Evolutionary conservation across 2,797 vertebrate species (phyloP).

Genomic region (Emys orbicularis): DNA sequence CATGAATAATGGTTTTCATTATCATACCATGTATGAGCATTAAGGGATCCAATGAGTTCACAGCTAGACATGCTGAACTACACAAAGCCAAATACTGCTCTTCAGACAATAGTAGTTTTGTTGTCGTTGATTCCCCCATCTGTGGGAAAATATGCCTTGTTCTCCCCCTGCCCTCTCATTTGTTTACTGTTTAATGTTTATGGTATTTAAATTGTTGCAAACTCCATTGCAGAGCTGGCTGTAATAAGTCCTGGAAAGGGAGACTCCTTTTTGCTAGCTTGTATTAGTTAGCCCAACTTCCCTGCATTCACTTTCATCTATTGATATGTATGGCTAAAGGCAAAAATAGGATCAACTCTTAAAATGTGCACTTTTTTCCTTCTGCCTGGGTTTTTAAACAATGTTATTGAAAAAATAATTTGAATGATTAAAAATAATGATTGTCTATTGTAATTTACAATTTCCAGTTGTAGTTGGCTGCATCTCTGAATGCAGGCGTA

Average conservation of each 20-base stretch:
- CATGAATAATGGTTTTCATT: neutral
- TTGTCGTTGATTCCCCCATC: neutral
- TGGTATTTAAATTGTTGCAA: neutral
- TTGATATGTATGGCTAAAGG: neutral
- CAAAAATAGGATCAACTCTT: neutral
- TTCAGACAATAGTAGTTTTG: neutral
- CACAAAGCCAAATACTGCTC: neutral
- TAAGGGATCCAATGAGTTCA: neutral
- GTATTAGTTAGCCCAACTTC: neutral
- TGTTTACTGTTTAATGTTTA: rapidly evolving
- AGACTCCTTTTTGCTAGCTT: neutral
- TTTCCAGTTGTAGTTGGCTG: neutral
- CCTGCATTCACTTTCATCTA: neutral
- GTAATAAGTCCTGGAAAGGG: neutral
- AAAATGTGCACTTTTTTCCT: neutral
- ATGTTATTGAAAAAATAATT: neutral
- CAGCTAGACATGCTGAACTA: neutral
- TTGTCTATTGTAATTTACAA: neutral
- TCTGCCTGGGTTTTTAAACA: neutral
- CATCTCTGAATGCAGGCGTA: neutral
- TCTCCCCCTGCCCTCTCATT: rapidly evolving
- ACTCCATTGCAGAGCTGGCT: neutral
- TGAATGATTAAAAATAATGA: neutral
- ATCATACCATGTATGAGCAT: neutral
- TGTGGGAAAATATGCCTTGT: neutral